Conservation (phyloP, 2,888 invertebrate species). For the Parascotia fuliginaria region DNA sequence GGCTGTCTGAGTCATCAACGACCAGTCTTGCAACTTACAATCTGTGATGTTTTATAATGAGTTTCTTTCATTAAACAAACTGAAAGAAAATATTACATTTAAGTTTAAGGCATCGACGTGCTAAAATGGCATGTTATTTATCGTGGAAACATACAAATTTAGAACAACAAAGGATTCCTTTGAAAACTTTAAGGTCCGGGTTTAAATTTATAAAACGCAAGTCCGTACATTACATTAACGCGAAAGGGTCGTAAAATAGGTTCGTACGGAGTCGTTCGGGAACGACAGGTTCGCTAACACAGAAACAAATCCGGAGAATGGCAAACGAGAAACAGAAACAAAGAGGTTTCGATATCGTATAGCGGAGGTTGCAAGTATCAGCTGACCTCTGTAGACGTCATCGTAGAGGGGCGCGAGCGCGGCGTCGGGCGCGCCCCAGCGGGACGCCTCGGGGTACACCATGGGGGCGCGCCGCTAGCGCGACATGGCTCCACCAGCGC, state of each 20-base stretch:
- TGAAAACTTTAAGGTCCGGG: constrained; percentile 21
- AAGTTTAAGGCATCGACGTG: constrained; percentile 12
- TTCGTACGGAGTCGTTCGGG: constrained; percentile 28
- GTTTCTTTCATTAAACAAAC: constrained; percentile 17
- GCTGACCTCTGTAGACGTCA: constrained; percentile 88
- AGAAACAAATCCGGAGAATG: constrained; percentile 20
- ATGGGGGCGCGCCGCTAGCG: constrained; percentile 79
- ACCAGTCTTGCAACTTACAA: constrained; percentile 16
- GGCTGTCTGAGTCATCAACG: constrained; percentile 40
- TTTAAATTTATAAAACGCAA: constrained; percentile 25
- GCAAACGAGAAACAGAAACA: constrained; percentile 46
- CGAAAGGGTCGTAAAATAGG: constrained; percentile 32
- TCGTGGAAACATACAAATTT: not conserved
- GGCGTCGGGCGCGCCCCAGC: constrained; percentile 87
- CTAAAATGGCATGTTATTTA: constrained; percentile 10
- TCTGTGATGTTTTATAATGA: constrained; percentile 26
- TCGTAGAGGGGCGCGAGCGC: constrained; percentile 88
- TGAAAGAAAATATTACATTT: constrained; percentile 17
- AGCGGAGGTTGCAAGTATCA: constrained; percentile 58
- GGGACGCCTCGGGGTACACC: constrained; percentile 88
- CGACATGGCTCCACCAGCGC: constrained; percentile 71
- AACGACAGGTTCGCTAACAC: constrained; percentile 46
- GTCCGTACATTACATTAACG: constrained; percentile 26
- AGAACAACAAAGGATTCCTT: constrained; percentile 26
- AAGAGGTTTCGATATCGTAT: constrained; percentile 53